A percentile compares a stretch with the other conserved stretches of the same genome.
Conservation (phyloP, 2,797 vertebrate genomes). For the Holocentrus rufus region DNA sequence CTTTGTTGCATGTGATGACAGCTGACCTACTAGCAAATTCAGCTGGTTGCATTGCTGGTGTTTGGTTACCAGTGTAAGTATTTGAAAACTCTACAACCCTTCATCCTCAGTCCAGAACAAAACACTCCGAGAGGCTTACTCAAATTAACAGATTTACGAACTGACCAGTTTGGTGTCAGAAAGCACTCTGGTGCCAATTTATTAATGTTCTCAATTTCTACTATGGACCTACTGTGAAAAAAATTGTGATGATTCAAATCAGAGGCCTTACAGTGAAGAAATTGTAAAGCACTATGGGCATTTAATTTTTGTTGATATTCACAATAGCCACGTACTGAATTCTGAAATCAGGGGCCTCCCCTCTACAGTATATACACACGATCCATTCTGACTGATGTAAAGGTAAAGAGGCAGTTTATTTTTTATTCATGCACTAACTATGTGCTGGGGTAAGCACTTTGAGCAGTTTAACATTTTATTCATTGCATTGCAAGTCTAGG, state of each 20-base stretch:
- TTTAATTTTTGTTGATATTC: no score
- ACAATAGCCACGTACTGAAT: no score
- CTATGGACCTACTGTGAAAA: no score
- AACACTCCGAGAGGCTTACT: not conserved
- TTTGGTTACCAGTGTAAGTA: not conserved
- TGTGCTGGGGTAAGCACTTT: no score
- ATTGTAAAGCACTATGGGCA: no score
- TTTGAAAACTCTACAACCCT: no score
- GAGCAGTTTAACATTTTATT: no score
- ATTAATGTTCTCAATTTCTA: not conserved
- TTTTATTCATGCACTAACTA: no score
- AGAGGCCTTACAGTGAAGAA: no score
- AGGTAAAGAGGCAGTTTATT: not conserved
- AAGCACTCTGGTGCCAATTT: not conserved
- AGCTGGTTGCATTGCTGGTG: not conserved
- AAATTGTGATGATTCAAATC: no score
- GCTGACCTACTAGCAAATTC: constrained; percentile 6
- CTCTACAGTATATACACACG: not conserved
- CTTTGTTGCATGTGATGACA: not conserved
- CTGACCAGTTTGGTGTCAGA: not conserved
- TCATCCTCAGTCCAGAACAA: not conserved
- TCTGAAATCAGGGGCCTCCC: no score
- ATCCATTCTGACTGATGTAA: not conserved
- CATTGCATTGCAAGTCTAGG: not conserved
- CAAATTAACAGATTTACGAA: not conserved